Percentiles rank a stretch among this genome's conserved stretches.
Evolutionary conservation across 2,797 vertebrate species (phyloP).

Genomic region (Aselliscus stoliczkanus): DNA sequence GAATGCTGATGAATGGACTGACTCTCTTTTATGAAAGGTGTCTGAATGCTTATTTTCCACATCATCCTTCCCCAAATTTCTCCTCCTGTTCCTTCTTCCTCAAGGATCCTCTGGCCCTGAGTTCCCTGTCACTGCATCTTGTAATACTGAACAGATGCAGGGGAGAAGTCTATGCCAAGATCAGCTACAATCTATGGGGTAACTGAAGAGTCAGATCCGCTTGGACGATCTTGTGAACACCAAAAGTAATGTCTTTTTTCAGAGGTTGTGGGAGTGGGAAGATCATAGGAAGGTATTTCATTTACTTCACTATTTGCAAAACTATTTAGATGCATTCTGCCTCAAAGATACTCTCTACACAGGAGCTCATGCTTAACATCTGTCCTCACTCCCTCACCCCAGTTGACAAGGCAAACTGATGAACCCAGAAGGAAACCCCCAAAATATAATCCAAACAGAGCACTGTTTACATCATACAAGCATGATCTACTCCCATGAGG

Average conservation of each 20-base stretch:
- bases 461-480: neutral
- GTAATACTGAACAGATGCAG: neutral
- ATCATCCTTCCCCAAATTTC: neutral
- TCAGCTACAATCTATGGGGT: neutral
- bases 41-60: neutral
- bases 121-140: neutral
- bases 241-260: neutral
- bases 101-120: neutral
- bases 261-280: neutral
- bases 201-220: neutral
- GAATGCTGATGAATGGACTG: neutral
- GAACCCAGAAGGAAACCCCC: neutral
- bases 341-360: neutral
- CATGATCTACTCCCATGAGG: neutral
- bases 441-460: neutral
- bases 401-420: neutral
- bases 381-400: neutral
- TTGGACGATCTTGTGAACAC: neutral
- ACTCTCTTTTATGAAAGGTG: neutral
- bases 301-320: neutral
- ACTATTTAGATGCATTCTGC: neutral
- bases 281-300: neutral
- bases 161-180: neutral
- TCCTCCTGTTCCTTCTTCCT: neutral
- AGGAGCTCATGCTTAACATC: neutral